These are phyloP conservation scores for Rhyacichthys aspro DNA, from an alignment of 2,797 vertebrate species.

Conservation along the genomic window DNA sequence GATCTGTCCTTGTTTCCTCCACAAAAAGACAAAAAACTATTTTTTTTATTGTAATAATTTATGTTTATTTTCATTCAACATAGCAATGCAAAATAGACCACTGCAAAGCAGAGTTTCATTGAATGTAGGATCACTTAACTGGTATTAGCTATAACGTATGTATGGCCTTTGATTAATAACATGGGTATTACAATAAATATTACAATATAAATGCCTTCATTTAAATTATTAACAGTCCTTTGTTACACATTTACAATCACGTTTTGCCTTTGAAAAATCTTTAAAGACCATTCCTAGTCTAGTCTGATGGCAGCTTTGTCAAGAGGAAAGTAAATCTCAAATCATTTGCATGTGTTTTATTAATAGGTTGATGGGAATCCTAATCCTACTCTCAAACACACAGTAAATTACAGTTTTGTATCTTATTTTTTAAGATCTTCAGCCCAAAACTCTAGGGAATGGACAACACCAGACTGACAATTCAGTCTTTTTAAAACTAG, in stretches of 20 bases:
- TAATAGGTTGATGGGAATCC: slow-evolving; percentile 12
- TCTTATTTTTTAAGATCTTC: slow-evolving; percentile 9
- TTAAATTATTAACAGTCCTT: slow-evolving; percentile 82
- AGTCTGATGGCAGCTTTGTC: slow-evolving; percentile 38
- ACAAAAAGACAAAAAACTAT: slow-evolving; percentile 1
- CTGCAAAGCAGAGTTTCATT: slow-evolving; percentile 75
- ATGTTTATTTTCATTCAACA: slow-evolving; percentile 73
- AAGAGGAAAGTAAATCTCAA: slow-evolving; percentile 41
- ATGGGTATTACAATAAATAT: slow-evolving; percentile 82
- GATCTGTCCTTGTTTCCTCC: no score
- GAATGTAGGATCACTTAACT: slow-evolving; percentile 62
- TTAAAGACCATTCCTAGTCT: slow-evolving; percentile 38
- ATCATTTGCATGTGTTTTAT: slow-evolving; percentile 21
- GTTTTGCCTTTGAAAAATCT: slow-evolving; percentile 61
- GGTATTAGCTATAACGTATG: slow-evolving; percentile 71
- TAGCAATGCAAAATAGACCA: slow-evolving; percentile 77
- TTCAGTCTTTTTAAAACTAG: slow-evolving; percentile 41
- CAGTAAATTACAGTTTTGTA: slow-evolving; percentile 37
- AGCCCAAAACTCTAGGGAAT: slow-evolving; percentile 36
- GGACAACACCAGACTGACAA: slow-evolving; percentile 31
- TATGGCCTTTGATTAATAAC: slow-evolving; percentile 74
- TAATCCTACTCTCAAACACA: slow-evolving; percentile 45
- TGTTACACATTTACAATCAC: slow-evolving; percentile 81
- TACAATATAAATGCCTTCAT: slow-evolving; percentile 82
- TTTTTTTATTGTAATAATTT: slow-evolving; percentile 71